Evolutionary conservation across 2,888 invertebrate species (phyloP), one percentile per base, ranked within the genome.

Genomic region (Dolichopus griseipennis): DNA sequence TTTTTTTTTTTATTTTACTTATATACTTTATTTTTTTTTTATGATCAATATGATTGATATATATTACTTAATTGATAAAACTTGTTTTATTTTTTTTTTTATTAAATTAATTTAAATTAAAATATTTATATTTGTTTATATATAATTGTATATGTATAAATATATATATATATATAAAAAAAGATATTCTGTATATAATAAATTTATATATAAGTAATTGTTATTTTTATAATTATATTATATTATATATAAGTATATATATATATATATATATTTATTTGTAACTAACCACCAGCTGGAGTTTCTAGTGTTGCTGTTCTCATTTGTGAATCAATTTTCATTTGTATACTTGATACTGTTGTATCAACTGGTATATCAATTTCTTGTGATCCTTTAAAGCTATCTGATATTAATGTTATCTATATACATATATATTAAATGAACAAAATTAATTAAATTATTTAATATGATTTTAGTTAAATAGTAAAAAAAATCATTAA

Each of bases 221-320:
- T 52, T 12, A 3, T 52, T 18, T 52, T 15, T 52, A 52, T 15
- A 43, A 43, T 18, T 37, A 37, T 52, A 12, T 52, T 41, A 12
- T 41, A 12, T 41, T 41, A 12, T 41, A 12, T 41, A 9, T 12
- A 41, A 6, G 2, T 41, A 41, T 41, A 41, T 15, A 41, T 12
- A 15, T 78, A 73, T 27, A 73, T 74, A 64, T 71, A 74, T 66
- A 77, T 74, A 65, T 71, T 21, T 68, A 61, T 67, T 7, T 74
- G 20, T 75, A 75, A 78, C 83, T 83, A 76, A 81, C 80, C 80
- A 76, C 80, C 81, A 79, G 79, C 75, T 78, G 83, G 80, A 78
- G 83, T 77, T 72, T 77, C 75, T 78, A 78, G 71, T 71, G 77
- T 76, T 71, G 78, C 80, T 73, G 74, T 73, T 71, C 78, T 74